Percentiles rank a stretch among this genome's conserved stretches.
phyloP scores from a whole-genome alignment of 1,140 invertebrate species.

The Arctopsyche grandis region DNA sequence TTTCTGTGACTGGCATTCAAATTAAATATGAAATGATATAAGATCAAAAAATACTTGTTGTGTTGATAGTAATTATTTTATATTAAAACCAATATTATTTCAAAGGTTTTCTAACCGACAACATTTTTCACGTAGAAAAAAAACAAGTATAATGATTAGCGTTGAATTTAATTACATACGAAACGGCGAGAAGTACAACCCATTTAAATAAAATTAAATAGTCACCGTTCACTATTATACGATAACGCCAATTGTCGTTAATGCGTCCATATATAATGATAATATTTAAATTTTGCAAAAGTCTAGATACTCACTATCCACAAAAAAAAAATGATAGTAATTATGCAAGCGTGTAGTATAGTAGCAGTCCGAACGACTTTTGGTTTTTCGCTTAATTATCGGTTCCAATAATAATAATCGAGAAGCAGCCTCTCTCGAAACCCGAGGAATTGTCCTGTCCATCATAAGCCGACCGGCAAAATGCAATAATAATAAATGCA shows the following conservation, averaged over 20 bases:
- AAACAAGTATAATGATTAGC: neutral
- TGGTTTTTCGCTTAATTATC: neutral
- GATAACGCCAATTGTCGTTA: neutral
- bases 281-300: neutral
- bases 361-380: neutral
- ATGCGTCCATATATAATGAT: neutral
- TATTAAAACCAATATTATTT: neutral
- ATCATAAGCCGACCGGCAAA: neutral
- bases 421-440: slow-evolving; percentile 1
- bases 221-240: neutral
- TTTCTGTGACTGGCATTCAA: too few relatives aligned
- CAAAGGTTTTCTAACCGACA: neutral
- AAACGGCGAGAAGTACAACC: slow-evolving; percentile 10
- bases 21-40: too few relatives aligned
- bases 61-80: too few relatives aligned
- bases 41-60: neutral
- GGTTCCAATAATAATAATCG: neutral
- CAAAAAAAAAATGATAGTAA: neutral
- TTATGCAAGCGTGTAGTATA: neutral
- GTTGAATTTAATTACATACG: slow-evolving; percentile 4
- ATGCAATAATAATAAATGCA: too few relatives aligned
- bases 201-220: slow-evolving; percentile 17
- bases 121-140: slow-evolving; percentile 1
- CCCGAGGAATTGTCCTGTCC: slow-evolving; percentile 19
- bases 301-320: neutral